Evolutionary conservation across 2,797 vertebrate species (phyloP), one percentile per base, ranked within the genome.

Genomic region (Eurystomus glaucurus): DNA sequence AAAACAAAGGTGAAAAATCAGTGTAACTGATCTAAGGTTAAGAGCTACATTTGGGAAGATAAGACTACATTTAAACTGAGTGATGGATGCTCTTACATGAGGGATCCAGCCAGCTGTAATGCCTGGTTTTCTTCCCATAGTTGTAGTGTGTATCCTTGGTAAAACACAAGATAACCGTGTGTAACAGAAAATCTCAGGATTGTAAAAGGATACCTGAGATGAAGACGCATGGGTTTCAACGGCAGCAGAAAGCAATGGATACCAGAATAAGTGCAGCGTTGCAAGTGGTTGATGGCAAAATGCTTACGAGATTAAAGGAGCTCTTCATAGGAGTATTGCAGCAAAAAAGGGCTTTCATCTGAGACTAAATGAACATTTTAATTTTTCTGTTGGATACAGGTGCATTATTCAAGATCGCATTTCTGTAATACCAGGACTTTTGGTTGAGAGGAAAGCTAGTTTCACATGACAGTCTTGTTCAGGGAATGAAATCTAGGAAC

Each of bases 1-100:
- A 81, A 93, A 95, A 83, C 4, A 54, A 70, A 90, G 80, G 78
- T 68, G 76, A 88, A 93, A 95, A 95, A 69, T 78, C 76, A 28
- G 13, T 79, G 61, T 92, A 88, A 86, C 23, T 58, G 65, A 72
- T 93, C 45, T 81, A 35, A 79, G 83, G 52, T 96, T 93, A 95
- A 95, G 88, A 94, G 58, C 72, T 81, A 41, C 52, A 10, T 86
- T 92, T 75, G 69, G 46, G 69, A 62, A 84, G 65, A 68, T 78
- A 62, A 78, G 65, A 37, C 75, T 85, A 15, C 48, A 3, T 81
- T 77, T 86, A 71, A 78, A 54, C 25, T 76, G 61, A 78, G 35
- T 39, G 45, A 81, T 81, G 54, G 33, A 64, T 84, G 14, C 33
- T 69, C 10, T 81, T 4, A 1, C 6, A 0, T 65, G 87, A 89